These are phyloP conservation scores for Sebastes itinus DNA, from an alignment of 2,797 vertebrate genomes.

Conservation along the genomic window DNA sequence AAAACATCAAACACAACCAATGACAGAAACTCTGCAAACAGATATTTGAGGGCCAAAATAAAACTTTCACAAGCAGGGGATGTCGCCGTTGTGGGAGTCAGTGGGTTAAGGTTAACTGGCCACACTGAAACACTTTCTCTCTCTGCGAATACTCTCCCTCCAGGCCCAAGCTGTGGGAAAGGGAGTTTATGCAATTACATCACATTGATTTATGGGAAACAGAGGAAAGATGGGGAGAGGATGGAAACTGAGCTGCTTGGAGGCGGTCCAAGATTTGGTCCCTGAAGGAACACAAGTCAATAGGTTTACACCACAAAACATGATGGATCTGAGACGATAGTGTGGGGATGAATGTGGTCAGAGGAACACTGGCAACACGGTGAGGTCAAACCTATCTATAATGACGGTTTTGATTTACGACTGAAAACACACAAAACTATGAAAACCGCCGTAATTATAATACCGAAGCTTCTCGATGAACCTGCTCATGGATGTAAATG, in stretches of 20 bases:
- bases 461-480: constrained; percentile 24
- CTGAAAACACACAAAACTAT: constrained; percentile 8
- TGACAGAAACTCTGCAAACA: constrained; percentile 32
- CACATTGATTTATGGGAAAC: constrained; percentile 83
- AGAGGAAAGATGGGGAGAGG: constrained; percentile 71
- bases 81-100: constrained; percentile 49
- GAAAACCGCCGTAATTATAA: constrained; percentile 1
- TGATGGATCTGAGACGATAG: constrained; percentile 73
- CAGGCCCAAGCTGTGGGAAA: constrained; percentile 77
- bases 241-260: constrained; percentile 82
- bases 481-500: constrained; percentile 18
- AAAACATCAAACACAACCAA: constrained; percentile 44
- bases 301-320: constrained; percentile 80
- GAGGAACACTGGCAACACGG: constrained; percentile 13
- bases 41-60: constrained; percentile 41
- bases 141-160: constrained; percentile 57
- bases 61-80: constrained; percentile 51
- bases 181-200: constrained; percentile 82
- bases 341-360: constrained; percentile 51
- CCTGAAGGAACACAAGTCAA: constrained; percentile 80
- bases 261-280: constrained; percentile 76
- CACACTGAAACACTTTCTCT: constrained; percentile 68
- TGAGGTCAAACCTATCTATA: constrained; percentile 28
- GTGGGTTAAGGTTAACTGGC: constrained; percentile 67
- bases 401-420: constrained; percentile 35